Conservation (phyloP, 2,888 invertebrate species). For the Polylopha cassiicola region DNA sequence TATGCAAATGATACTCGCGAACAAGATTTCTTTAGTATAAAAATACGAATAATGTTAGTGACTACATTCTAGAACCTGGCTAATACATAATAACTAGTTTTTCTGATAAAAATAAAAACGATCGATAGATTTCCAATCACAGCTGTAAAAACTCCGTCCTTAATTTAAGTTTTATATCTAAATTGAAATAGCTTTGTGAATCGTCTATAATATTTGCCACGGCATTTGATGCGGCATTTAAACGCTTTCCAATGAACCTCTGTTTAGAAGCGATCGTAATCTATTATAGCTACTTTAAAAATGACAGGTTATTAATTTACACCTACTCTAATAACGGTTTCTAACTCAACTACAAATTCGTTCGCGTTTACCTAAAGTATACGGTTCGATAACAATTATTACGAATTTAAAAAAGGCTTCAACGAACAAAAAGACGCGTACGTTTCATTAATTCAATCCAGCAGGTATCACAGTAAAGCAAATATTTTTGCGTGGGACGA, state of each 20-base stretch:
- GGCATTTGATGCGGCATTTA: conserved; percentile 4
- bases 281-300: conserved; percentile 1
- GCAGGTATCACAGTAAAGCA: conserved; percentile 8
- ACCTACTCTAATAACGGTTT: conserved; percentile 21
- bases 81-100: no score
- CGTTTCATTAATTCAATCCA: conserved; percentile 10
- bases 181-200: conserved; percentile 3
- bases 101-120: no score
- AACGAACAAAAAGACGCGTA: no score
- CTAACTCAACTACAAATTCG: background rate
- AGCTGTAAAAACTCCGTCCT: no score
- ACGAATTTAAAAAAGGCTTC: no score
- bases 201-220: conserved; percentile 5
- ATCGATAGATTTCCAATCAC: no score
- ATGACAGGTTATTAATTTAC: conserved; percentile 19
- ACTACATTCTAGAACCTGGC: no score
- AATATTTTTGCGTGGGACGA: conserved; percentile 22
- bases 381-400: no score
- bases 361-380: conserved; percentile 4
- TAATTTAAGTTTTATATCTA: no score
- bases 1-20: conserved; percentile 15
- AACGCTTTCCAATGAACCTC: conserved; percentile 15
- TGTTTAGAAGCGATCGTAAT: conserved; percentile 9
- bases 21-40: conserved; percentile 27
- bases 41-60: conserved; percentile 24